These are phyloP conservation scores for Dendrolimus houi DNA, from an alignment of 2,888 invertebrate species.

Conservation along the genomic window DNA sequence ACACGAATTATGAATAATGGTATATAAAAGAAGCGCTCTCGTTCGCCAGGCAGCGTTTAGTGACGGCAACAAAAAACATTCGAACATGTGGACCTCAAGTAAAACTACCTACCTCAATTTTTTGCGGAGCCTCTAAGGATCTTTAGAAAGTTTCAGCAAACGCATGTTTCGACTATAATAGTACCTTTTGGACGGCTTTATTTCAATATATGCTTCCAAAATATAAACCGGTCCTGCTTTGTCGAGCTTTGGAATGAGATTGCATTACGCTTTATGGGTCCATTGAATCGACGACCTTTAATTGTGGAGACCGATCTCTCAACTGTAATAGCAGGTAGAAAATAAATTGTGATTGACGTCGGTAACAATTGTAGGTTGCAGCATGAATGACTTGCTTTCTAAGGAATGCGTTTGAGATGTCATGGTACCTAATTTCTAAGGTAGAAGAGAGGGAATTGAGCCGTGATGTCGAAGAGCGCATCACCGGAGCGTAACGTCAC, in stretches of 20 bases:
- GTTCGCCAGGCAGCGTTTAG: not conserved
- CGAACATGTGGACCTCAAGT: constrained; percentile 9
- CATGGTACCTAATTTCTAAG: constrained; percentile 4
- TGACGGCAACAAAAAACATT: constrained; percentile 8
- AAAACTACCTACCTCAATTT: constrained; percentile 11
- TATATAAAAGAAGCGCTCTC: constrained; percentile 7
- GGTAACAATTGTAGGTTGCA: not conserved
- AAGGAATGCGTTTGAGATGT: not conserved
- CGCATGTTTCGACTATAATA: constrained; percentile 11
- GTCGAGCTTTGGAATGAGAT: constrained; percentile 28
- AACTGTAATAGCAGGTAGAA: not conserved
- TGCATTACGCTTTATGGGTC: constrained; percentile 36
- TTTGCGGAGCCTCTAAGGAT: constrained; percentile 13
- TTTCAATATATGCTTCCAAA: constrained; percentile 27
- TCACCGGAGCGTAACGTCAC: constrained; percentile 73
- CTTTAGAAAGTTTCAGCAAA: constrained; percentile 14
- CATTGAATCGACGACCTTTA: constrained; percentile 22
- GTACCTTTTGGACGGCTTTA: constrained; percentile 9
- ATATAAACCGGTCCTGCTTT: constrained; percentile 44
- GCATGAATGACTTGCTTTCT: not conserved
- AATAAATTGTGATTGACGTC: not conserved
- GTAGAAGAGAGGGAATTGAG: constrained; percentile 38
- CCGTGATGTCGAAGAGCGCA: constrained; percentile 62
- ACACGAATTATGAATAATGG: constrained; percentile 38
- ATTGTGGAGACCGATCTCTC: not conserved